Conservation (phyloP, 2,797 vertebrate species). For the Ptychadena robeensis region DNA sequence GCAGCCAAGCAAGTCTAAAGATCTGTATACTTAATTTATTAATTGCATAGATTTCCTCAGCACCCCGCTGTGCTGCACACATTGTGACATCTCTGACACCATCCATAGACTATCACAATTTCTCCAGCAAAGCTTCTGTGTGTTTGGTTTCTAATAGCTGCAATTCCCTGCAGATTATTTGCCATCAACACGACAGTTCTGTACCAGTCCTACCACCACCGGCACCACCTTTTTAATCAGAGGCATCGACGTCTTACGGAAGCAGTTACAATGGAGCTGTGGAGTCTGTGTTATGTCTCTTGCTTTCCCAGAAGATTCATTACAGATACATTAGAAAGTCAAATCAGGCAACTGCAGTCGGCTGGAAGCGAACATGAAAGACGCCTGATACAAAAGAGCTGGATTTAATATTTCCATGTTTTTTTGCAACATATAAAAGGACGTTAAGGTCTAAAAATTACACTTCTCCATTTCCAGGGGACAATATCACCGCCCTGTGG, state of each 20-base stretch:
- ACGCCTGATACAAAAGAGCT: slow-evolving; percentile 9
- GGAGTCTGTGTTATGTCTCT: slow-evolving; percentile 75
- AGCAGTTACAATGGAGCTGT: slow-evolving; percentile 78
- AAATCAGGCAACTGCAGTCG: slow-evolving; percentile 95
- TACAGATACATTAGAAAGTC: slow-evolving; percentile 97
- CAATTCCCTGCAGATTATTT: slow-evolving; percentile 69
- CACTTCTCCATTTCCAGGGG: too few species aligned
- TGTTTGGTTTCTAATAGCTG: slow-evolving; percentile 46
- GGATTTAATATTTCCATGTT: slow-evolving; percentile 1
- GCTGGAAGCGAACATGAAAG: slow-evolving; percentile 74
- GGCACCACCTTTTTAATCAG: slow-evolving; percentile 72
- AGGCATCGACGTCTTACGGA: slow-evolving; percentile 75
- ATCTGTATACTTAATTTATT: neutral
- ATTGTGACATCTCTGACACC: neutral
- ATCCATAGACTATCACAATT: slow-evolving; percentile 43
- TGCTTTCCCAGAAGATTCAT: slow-evolving; percentile 90
- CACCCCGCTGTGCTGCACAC: neutral
- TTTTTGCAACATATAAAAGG: neutral
- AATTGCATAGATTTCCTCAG: neutral
- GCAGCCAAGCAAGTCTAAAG: neutral
- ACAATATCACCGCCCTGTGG: neutral
- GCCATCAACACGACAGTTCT: slow-evolving; percentile 76
- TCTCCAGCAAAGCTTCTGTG: slow-evolving; percentile 63
- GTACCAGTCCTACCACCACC: slow-evolving; percentile 53
- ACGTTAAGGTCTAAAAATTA: slow-evolving; percentile 30